Evolutionary conservation across 2,797 vertebrate genomes (phyloP), one percentile per base, ranked within the genome.

Genomic region (Acanthornis magna): DNA sequence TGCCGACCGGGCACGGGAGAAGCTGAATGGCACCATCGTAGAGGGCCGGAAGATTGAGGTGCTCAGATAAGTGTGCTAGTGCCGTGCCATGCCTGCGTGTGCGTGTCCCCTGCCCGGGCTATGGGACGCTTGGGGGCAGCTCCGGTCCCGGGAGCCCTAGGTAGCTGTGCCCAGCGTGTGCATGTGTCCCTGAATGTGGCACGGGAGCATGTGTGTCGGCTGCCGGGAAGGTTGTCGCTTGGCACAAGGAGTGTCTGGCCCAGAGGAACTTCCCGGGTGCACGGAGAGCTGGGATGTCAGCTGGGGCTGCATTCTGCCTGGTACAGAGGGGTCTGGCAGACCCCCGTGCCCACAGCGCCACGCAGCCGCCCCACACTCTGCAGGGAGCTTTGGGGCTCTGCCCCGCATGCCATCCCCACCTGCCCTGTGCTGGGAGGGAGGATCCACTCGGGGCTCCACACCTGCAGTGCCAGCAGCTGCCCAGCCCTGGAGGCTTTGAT

Each of bases 1-100:
- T 96, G 99, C 99, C 82, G 99, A 99, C 98, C 98, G 98, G 97
- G 99, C 99, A 95, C 98, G 99, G 98, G 99, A 99, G 98, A 99
- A 99, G 98, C 98, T 99, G 98, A 99, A 99, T 94, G 99, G 99
- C 98, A 99, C 99, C 98, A 99, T 99, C 98, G 99, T 99, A 98
- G 99, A 99, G 98, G 99, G 99, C 98, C 99, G 99, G 98, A 99
- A 99, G 98, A 99, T 99, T 97, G 99, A 99, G 99, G 99, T 98
- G 98, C 98, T 98, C 97, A 98, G 97, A 98, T 98, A 98, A 97
- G 97, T 97, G 96, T 96, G 96, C 88, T 65, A 93, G 96, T 94
- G 94, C 92, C 79, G 57, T 93, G 93, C 93, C 95, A 77, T 96
- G 96, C 94, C 93, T 91, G 89, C 77, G 86, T 58, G 85, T 96